Evolutionary conservation across 2,888 invertebrate species (phyloP), one percentile per base, ranked within the genome.

Genomic region (Calliscelio sp.): DNA sequence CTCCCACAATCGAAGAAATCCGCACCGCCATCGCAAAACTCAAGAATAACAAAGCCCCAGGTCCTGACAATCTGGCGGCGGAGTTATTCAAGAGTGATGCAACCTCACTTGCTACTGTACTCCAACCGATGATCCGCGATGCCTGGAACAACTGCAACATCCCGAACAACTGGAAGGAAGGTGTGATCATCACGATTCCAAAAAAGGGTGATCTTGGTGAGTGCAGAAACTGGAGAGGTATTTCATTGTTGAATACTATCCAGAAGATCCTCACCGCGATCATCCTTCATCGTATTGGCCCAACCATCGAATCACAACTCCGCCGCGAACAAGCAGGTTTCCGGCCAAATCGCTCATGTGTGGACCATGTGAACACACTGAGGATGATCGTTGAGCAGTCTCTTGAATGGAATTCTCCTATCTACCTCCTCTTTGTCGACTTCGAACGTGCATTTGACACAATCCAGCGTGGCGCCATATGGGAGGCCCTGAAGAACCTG

Each of bases 281-380:
- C 65, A 65, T 65, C 49, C 32, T 65, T 5, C 46, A 16, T 49
- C 46, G 65, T 20, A 65, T 65, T 10, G 28, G 49, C 7, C 65
- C 49, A 14, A 14, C 49, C 65, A 49, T 65, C 18, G 65, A 49
- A 18, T 32, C 65, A 49, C 46, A 65, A 49, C 65, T 65, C 20
- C 65, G 32, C 20, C 65, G 65, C 49, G 65, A 65, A 14, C 65
- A 65, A 65, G 49, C 65, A n/a, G 65, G 46, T 49, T 65, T 65
- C 65, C 20, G 65, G n/a, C 65, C 65, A 65, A 65, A 65, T n/a
- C 65, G 65, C 28, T 65, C 49, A 18, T 65, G 65, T 49, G 65
- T 65, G n/a, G 65, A 65, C 35, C 65, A 65, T 28, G 18, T 65
- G 3, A 65, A 65, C 49, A 65, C 65, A 32, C 20, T 65, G 65